These are phyloP conservation scores for Hydrozoanthus gracilis DNA, from an alignment of 92 coral and sea anemone species.

Conservation along the genomic window DNA sequence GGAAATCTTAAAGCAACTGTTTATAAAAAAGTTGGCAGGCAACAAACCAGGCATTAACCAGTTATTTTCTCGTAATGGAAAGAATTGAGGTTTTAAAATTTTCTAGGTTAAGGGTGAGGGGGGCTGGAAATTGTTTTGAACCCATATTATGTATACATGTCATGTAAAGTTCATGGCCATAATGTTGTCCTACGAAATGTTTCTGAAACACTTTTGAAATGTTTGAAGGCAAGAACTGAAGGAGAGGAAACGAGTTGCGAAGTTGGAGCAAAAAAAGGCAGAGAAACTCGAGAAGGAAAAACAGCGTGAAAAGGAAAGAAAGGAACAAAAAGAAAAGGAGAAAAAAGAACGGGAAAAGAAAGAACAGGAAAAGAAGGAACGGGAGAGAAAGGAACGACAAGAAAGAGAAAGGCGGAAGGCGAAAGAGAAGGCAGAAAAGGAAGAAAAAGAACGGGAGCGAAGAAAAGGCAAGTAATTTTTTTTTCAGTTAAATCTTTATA, in stretches of 20 bases:
- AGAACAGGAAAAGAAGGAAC: constrained; percentile 23
- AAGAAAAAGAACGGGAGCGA: constrained; percentile 28
- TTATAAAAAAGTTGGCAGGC: too few species aligned
- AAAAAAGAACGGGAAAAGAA: constrained; percentile 6
- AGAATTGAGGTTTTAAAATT: too few species aligned
- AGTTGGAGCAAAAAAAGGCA: constrained; percentile 43
- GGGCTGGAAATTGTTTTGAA: too few species aligned
- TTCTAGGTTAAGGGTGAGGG: too few species aligned
- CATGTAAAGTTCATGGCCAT: too few species aligned
- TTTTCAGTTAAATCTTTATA: neutral
- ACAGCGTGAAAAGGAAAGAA: constrained; percentile 37
- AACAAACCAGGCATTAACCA: too few species aligned
- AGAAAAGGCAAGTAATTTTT: constrained; percentile 9
- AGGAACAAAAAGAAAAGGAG: constrained; percentile 20
- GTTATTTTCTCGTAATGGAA: too few species aligned
- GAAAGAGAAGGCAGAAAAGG: neutral
- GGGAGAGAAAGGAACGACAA: neutral
- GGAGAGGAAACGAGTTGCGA: constrained; percentile 39
- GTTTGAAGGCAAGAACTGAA: constrained; percentile 36
- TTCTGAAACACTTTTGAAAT: too few species aligned
- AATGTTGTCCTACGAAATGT: too few species aligned
- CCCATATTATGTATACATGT: too few species aligned
- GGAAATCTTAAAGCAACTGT: too few species aligned
- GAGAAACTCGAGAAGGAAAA: constrained; percentile 45
- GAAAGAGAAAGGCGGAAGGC: neutral